Conservation (phyloP, 2,797 vertebrate genomes). For the Syndactyla subalaris region DNA sequence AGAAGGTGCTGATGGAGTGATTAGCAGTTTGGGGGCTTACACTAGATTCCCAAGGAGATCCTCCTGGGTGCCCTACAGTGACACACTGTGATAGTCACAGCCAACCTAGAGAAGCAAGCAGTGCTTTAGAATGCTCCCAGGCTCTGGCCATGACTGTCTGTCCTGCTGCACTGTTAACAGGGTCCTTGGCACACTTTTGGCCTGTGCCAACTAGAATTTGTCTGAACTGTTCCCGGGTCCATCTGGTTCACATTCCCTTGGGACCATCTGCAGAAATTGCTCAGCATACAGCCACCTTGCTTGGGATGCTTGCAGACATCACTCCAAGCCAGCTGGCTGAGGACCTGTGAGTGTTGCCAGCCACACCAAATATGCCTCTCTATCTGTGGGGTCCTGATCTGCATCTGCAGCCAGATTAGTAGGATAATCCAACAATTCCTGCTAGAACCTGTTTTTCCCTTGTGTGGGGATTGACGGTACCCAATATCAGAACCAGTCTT, state of each 20-base stretch:
- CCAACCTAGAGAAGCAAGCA: neutral
- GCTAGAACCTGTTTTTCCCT: neutral
- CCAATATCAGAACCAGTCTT: neutral
- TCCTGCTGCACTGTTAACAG: neutral
- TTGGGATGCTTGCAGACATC: neutral
- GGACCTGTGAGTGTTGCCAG: neutral
- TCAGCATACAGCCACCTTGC: neutral
- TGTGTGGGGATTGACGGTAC: neutral
- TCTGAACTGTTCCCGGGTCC: neutral
- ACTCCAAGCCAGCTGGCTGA: neutral
- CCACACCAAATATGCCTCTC: neutral
- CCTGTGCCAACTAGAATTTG: neutral
- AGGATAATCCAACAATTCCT: neutral
- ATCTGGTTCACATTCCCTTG: neutral
- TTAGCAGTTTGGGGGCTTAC: neutral
- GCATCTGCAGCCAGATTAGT: neutral
- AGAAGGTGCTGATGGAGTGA: neutral
- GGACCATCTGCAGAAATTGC: neutral
- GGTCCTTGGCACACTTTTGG: neutral
- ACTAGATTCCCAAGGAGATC: neutral
- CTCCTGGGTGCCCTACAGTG: neutral
- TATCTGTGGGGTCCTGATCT: neutral
- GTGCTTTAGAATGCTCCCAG: neutral
- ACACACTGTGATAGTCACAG: neutral
- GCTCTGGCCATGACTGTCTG: rapidly evolving